Evolutionary conservation across 2,113 vertebrate genomes (phyloP).

Genomic region (Actenoides hombroni): DNA sequence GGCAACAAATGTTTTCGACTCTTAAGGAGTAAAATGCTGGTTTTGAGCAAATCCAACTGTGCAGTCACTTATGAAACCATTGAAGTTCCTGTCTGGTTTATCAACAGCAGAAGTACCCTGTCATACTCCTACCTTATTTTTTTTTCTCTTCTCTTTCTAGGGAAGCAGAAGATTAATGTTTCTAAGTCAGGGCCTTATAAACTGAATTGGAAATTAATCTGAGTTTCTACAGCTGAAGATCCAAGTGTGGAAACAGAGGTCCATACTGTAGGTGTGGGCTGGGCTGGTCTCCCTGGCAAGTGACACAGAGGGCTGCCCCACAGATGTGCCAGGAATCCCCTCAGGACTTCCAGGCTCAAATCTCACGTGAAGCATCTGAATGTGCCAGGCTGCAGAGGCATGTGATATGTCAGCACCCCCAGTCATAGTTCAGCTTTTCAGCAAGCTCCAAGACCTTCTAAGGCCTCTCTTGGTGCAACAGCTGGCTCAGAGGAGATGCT

Average conservation of each 20-base stretch:
- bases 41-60: conserved; percentile 34
- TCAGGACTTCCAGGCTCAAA: neutral
- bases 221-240: neutral
- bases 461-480: neutral
- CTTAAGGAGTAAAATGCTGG: neutral
- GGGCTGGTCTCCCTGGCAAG: neutral
- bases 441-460: neutral
- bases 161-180: neutral
- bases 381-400: neutral
- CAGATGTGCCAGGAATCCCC: neutral
- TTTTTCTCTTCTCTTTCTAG: neutral
- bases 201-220: neutral
- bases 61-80: neutral
- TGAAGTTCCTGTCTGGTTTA: neutral
- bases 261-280: neutral
- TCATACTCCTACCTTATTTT: neutral
- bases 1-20: neutral
- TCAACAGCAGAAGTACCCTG: neutral
- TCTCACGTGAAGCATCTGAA: neutral
- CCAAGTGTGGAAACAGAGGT: neutral
- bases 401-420: neutral
- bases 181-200: neutral
- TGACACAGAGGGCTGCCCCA: neutral
- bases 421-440: neutral
- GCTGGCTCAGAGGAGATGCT: rapidly evolving